Conservation (phyloP, 2,113 vertebrate genomes). For the Rhinogobius similis region DNA sequence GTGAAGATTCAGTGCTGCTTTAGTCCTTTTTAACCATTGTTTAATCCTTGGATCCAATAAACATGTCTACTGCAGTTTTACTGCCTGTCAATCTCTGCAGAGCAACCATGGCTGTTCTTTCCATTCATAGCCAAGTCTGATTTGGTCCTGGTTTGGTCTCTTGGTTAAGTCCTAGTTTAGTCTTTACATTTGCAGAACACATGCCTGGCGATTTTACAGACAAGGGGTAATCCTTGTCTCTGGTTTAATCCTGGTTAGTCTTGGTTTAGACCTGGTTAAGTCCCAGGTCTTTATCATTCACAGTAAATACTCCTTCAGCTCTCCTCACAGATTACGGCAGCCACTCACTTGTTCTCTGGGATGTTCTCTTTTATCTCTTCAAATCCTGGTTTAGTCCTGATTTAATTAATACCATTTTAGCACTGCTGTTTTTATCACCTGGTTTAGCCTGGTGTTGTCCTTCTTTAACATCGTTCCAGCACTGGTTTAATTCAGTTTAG, state of each 20-base stretch:
- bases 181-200: not conserved
- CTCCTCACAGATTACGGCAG: not conserved
- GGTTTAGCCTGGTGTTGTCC: not conserved
- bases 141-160: not conserved
- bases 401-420: too few species aligned
- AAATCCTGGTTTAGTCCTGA: not conserved
- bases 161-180: not conserved
- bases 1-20: not conserved
- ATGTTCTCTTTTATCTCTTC: not conserved
- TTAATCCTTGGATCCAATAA: too few species aligned
- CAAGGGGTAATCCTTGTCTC: too few species aligned
- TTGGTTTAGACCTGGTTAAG: not conserved
- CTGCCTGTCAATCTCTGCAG: too few species aligned
- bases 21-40: not conserved
- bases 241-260: not conserved
- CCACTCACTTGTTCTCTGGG: not conserved
- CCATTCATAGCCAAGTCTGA: too few species aligned
- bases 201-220: too few species aligned
- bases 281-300: not conserved
- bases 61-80: too few species aligned
- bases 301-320: not conserved
- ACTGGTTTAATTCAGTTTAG: not conserved
- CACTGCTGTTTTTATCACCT: too few species aligned
- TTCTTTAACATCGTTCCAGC: too few species aligned
- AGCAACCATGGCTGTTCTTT: too few species aligned